These are phyloP conservation scores for Pristionchus mayeri DNA, from an alignment of 2,888 invertebrate genomes.

Conservation along the genomic window DNA sequence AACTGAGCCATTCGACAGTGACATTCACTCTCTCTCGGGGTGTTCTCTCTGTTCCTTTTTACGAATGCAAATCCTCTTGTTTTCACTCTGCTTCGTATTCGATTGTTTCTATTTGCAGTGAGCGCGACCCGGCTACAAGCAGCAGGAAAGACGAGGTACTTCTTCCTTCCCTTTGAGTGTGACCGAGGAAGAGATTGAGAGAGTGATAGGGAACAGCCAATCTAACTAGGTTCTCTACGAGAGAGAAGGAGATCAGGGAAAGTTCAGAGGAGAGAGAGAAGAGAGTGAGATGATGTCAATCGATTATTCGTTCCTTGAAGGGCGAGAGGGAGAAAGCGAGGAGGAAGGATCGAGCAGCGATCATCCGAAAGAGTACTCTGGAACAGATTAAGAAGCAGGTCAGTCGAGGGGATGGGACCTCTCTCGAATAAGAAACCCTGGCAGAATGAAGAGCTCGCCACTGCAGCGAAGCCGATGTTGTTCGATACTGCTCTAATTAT, in stretches of 20 bases:
- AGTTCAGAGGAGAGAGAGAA: slow-evolving; percentile 24
- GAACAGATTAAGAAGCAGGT: not conserved
- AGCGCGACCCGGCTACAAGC: not conserved
- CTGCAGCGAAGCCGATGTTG: not conserved
- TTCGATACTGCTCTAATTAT: slow-evolving; percentile 23
- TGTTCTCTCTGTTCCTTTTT: not conserved
- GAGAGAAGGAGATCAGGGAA: slow-evolving; percentile 3
- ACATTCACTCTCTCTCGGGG: not conserved
- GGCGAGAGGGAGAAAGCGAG: not conserved
- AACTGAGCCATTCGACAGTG: slow-evolving; percentile 15
- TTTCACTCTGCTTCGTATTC: not conserved
- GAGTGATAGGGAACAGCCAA: not conserved
- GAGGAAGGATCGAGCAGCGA: not conserved
- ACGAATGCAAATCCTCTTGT: not conserved
- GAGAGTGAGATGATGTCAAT: slow-evolving; percentile 6
- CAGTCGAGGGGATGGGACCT: too few relatives aligned
- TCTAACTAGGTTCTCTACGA: not conserved
- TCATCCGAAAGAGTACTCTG: not conserved
- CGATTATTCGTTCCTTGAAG: too few relatives aligned
- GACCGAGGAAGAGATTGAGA: not conserved
- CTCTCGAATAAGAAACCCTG: too few relatives aligned
- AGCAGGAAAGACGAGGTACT: not conserved
- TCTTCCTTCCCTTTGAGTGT: not conserved
- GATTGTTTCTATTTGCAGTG: not conserved
- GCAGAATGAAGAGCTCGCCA: not conserved